Base-by-base conservation (phyloP, 2,113 vertebrate species). In the Centropus bengalensis region DNA sequence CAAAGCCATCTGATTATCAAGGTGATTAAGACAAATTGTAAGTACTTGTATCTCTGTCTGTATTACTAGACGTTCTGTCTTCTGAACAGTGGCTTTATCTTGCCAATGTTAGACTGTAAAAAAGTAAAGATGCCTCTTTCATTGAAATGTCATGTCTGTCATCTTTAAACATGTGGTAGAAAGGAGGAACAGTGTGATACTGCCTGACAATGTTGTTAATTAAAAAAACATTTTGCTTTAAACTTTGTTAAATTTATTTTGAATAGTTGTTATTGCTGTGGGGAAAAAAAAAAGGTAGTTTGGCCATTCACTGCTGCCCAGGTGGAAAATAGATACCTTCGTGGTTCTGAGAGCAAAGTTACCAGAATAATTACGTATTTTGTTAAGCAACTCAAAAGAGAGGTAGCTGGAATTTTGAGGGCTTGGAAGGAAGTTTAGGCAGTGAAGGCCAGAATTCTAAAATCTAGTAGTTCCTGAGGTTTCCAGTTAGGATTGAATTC, bases 1-100 rank as follows among this genome's bases (percentile, higher is more conserved):
- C 47, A 85, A 18, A 80, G n/a, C 23, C 14, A 77, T 52, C 28
- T 92, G 64, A 87, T 96, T 94, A 92, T 82, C 32, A 68, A 79
- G 51, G 21, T 68, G 49, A 76, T 81, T 85, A 94, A 85, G 64
- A 88, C 71, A 89, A 64, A 63, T 87, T 94, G 24, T 55, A 66
- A 75, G 51, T 51, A 10, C 26, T 62, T 93, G 54, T 82, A 38
- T 67, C 40, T 59, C 56, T 76, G 30, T 28, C n/a, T 8, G 0
- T 21, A 18, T 71, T 75, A 82, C 27, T 28, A 55, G 47, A 24
- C 81, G 47, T 68, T 88, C 63, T 69, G 9, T 80, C 32, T 92
- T 78, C 73, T 88, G 80, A 90, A 66, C 33, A 81, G 2, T 44
- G 64, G 14, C 27, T 81, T 40, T 18, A 63, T 71, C 47, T 84